A percentile compares a stretch with the other conserved stretches of the same genome.
Conservation (phyloP, 2,797 vertebrate species). For the Antrozous pallidus region DNA sequence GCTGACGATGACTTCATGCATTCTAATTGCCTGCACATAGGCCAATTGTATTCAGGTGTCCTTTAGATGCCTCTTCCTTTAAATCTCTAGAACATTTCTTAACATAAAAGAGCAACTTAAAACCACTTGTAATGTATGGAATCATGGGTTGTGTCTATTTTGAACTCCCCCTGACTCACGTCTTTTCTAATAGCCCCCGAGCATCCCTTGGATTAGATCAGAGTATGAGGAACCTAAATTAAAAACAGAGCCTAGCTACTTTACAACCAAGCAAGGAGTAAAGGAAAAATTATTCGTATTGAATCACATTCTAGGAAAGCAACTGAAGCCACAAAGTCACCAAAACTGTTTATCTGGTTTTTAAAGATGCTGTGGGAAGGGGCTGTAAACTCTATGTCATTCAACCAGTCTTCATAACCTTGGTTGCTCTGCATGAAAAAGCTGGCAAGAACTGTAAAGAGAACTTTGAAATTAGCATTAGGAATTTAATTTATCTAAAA, state of each 20-base stretch:
- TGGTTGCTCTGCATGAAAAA: background rate
- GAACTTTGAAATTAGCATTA: background rate
- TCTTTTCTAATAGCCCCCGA: slow-evolving; percentile 50
- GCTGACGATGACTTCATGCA: slow-evolving; percentile 29
- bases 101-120: slow-evolving; percentile 54
- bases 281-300: background rate
- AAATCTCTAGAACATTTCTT: slow-evolving; percentile 56
- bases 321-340: background rate
- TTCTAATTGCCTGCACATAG: slow-evolving; percentile 50
- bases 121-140: slow-evolving; percentile 23
- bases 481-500: background rate
- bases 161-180: slow-evolving; percentile 41
- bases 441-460: background rate
- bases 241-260: slow-evolving; percentile 42
- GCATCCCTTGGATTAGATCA: slow-evolving; percentile 57
- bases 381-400: background rate
- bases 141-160: slow-evolving; percentile 50
- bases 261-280: slow-evolving; percentile 16
- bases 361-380: background rate
- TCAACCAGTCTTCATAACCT: background rate
- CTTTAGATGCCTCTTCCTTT: slow-evolving; percentile 55
- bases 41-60: slow-evolving; percentile 28
- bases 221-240: background rate
- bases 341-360: background rate
- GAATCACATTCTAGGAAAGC: background rate